Percentiles rank a stretch among this genome's conserved stretches.
Conservation (phyloP, 2,797 vertebrate genomes). For the Smutsia gigantea region DNA sequence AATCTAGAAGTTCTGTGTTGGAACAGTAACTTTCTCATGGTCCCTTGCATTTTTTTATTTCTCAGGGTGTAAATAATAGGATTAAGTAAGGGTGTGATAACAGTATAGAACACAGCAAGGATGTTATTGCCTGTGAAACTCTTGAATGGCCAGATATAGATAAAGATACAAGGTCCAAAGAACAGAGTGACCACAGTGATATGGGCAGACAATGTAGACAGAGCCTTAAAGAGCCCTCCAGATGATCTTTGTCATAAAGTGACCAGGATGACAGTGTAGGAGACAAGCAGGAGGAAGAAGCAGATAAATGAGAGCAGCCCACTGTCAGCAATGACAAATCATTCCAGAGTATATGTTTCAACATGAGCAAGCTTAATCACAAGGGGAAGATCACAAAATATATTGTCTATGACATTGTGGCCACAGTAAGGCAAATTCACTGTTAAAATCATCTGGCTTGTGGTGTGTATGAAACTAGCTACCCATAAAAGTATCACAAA, state of each 20-base stretch:
- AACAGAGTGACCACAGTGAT: constrained; percentile 70
- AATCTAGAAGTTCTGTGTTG: not conserved
- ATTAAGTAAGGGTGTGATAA: constrained; percentile 72
- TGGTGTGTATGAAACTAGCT: constrained; percentile 76
- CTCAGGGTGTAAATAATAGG: constrained; percentile 73
- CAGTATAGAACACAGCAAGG: constrained; percentile 71
- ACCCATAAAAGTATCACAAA: constrained; percentile 74
- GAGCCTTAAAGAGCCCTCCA: constrained; percentile 29
- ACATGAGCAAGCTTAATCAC: constrained; percentile 79
- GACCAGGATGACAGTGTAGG: constrained; percentile 75
- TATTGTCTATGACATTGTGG: constrained; percentile 68
- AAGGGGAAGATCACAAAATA: constrained; percentile 82
- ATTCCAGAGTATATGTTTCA: constrained; percentile 73
- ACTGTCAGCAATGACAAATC: constrained; percentile 80
- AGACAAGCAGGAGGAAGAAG: constrained; percentile 75
- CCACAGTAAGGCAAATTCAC: constrained; percentile 78
- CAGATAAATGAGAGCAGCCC: constrained; percentile 76
- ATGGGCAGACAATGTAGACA: constrained; percentile 73
- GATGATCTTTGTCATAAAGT: constrained; percentile 54
- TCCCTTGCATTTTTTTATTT: constrained; percentile 57
- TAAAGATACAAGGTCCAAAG: too few relatives aligned
- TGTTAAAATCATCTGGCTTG: constrained; percentile 70
- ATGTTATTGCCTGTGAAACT: constrained; percentile 66
- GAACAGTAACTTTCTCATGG: constrained; percentile 48
- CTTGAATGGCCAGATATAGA: constrained; percentile 72